Evolutionary conservation across 2,113 vertebrate genomes (phyloP).

Genomic region (Engystomops pustulosus): DNA sequence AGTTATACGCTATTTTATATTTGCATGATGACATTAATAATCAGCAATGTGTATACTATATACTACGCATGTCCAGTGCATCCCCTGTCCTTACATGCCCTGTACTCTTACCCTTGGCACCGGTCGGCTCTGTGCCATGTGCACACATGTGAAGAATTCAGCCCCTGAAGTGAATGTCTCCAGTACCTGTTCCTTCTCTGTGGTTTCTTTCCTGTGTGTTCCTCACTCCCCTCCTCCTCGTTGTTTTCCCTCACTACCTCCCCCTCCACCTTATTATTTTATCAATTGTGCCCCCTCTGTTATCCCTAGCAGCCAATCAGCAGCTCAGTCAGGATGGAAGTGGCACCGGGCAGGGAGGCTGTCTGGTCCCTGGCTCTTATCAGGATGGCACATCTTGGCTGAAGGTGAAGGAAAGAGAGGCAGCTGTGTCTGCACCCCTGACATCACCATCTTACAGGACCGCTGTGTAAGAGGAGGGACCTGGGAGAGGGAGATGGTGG

Average conservation of each 20-base stretch:
- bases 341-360: neutral
- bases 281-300: conserved; percentile 7
- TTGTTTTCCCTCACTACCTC: neutral
- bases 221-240: neutral
- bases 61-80: neutral
- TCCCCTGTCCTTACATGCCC: neutral
- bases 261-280: neutral
- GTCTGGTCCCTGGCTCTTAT: conserved; percentile 11
- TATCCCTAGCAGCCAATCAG: conserved; percentile 16
- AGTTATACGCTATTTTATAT: too few species aligned
- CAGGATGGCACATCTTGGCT: conserved; percentile 13
- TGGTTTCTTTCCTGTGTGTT: conserved; percentile 1
- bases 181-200: conserved; percentile 12
- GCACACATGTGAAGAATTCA: neutral
- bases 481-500: neutral
- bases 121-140: neutral
- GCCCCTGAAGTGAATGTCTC: neutral
- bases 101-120: neutral
- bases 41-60: too few species aligned
- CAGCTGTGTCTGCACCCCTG: conserved; percentile 34
- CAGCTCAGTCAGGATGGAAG: neutral
- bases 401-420: conserved; percentile 39
- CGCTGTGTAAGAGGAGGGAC: conserved; percentile 9
- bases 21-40: too few species aligned
- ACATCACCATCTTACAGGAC: conserved; percentile 40